Evolutionary conservation across 1,140 invertebrate genomes (phyloP).

Genomic region (Alviniconcha marisindica): DNA sequence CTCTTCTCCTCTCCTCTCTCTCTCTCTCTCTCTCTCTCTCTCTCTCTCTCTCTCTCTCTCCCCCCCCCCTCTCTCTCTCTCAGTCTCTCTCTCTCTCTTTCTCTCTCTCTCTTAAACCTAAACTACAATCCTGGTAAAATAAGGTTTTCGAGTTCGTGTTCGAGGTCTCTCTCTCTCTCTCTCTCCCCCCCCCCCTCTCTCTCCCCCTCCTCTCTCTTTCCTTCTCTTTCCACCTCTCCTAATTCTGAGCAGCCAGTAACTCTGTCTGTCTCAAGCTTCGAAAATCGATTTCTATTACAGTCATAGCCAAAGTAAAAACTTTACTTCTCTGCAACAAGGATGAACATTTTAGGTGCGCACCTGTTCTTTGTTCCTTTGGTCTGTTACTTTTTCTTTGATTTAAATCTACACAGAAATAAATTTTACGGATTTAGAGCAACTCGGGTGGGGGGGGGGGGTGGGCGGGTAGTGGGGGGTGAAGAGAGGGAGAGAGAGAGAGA

Average conservation of each 20-base stretch:
- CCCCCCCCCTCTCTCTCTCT: background rate
- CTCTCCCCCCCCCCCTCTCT: background rate
- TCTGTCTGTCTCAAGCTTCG: background rate
- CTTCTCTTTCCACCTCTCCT: background rate
- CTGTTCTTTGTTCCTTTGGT: too few species aligned
- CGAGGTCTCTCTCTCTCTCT: background rate
- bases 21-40: slow-evolving; percentile 1
- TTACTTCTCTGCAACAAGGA: too few species aligned
- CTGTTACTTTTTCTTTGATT: too few species aligned
- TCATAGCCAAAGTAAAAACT: too few species aligned
- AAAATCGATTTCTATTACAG: too few species aligned
- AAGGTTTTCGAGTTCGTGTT: background rate
- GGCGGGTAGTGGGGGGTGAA: background rate
- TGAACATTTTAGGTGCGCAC: too few species aligned
- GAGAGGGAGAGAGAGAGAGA: slow-evolving; percentile 20
- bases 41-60: background rate
- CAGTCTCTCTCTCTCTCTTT: background rate
- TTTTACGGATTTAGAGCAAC: too few species aligned
- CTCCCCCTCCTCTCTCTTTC: background rate
- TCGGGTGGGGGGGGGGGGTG: background rate
- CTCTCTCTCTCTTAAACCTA: too few species aligned
- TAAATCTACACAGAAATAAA: too few species aligned
- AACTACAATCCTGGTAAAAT: too few species aligned
- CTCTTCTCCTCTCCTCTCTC: background rate
- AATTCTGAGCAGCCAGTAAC: background rate